Evolutionary conservation across 1,140 invertebrate species (phyloP).

Genomic region (Theocolax elegans): DNA sequence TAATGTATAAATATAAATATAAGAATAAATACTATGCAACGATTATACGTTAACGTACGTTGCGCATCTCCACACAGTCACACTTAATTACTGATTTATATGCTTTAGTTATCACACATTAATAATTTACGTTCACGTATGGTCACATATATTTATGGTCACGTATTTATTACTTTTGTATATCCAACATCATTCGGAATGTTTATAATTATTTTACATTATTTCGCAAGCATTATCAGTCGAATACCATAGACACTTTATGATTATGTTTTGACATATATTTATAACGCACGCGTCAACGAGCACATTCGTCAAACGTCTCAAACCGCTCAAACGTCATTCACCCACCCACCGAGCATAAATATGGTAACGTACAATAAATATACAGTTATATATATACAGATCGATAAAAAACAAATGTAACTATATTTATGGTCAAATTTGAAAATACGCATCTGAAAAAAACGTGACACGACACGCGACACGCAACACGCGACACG

Average conservation of each 20-base stretch:
- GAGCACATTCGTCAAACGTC: conserved; percentile 49
- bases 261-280: conserved; percentile 43
- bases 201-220: conserved; percentile 49
- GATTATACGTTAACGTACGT: not conserved
- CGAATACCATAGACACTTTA: conserved; percentile 52
- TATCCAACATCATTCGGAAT: conserved; percentile 34
- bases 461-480: conserved; percentile 49
- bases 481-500: no score
- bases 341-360: conserved; percentile 32
- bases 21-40: conserved; percentile 17
- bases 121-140: no score
- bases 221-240: conserved; percentile 61
- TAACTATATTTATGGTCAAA: not conserved
- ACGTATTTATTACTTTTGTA: conserved; percentile 47
- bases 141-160: conserved; percentile 38
- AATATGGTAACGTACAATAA: no score
- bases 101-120: conserved; percentile 25
- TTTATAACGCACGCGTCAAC: conserved; percentile 51
- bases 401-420: not conserved
- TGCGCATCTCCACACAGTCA: not conserved
- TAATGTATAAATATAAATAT: no score
- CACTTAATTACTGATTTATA: conserved; percentile 33
- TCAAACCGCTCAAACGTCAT: no score
- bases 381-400: no score
- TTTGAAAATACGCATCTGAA: not conserved